Evolutionary conservation across 2,797 vertebrate genomes (phyloP), one percentile per base, ranked within the genome.

Genomic region (Sebastes elongatus): DNA sequence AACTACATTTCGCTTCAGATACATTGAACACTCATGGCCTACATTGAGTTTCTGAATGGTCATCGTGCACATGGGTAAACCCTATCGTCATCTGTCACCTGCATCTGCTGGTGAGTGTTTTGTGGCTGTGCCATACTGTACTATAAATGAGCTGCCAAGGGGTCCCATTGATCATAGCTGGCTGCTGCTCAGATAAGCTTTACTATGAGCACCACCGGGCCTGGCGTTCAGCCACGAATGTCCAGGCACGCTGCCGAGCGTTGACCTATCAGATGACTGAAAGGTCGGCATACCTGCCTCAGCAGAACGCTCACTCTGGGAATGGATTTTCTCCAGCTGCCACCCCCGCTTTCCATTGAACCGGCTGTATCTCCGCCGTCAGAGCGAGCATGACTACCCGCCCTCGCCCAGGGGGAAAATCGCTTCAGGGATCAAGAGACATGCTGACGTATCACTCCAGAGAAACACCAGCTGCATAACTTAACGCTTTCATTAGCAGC

Each of bases 281-380:
- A 95, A 95, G 94, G 95, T 96, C 91, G 87, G 84, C 89, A 78
- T 92, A 95, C 94, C 94, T 95, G 94, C 92, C 92, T 95, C 94
- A 94, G 94, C 94, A 94, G 87, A 95, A 95, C 83, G 62, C 86
- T 93, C 92, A 91, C 92, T 93, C 91, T 91, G 76, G 80, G 87
- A 92, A 95, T 96, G 92, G 93, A 95, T 96, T 96, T 96, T 94
- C 88, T 93, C 85, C 88, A 88, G 84, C 92, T 89, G 83, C 92
- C 92, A 89, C 88, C 90, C 92, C 92, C 84, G 84, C 90, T 90
- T 82, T 86, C 42, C 91, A 92, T 88, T 90, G 92, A 93, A 92
- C 93, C 59, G 79, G 76, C 92, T 91, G 86, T 30, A 93, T 94
- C 88, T 90, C 89, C 80, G 85, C 85, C 60, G 69, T 92, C 90